Evolutionary conservation across 2,797 vertebrate genomes (phyloP), one percentile per base, ranked within the genome.

Genomic region (Chanos chanos): DNA sequence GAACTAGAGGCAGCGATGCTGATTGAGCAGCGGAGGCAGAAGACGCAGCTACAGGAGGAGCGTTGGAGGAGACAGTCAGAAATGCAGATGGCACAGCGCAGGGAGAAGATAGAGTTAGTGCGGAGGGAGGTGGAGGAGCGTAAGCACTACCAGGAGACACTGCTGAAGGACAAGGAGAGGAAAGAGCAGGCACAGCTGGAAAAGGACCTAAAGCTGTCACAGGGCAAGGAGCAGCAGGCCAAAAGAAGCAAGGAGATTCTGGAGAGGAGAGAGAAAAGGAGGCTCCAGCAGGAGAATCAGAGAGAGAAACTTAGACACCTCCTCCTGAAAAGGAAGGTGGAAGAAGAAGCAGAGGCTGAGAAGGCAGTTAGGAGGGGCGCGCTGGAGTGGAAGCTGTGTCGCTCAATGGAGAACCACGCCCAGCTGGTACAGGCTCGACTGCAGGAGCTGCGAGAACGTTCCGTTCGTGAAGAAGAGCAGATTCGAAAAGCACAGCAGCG

Each of bases 221-320:
- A 10, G 19, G 41, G 77, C 54, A 84, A 58, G 72, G 78, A 83
- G 75, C 41, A 72, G 56, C 79, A 39, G 13, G 85, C 81, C 1
- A 21, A 45, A 31, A 80, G 69, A 44, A 83, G 72, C 66, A 88
- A 64, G 60, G 62, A 52, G 31, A 13, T 41, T 15, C 76, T 66
- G 59, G 66, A 83, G 57, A 28, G 33, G 7, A 76, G 55, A 33
- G 71, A 75, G 30, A 76, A 27, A 68, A 82, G 39, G 37, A 84
- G 74, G 70, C 65, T 85, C 44, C 83, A 69, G 45, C 78, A 86
- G 53, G 78, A 78, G 41, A 90, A 88, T 12, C 73, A 73, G 0
- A 85, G 70, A 16, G 83, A 89, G 54, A 71, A 81, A 1, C 77
- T 92, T 1, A 78, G 81, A 2, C 85, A 89, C 71, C 58, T 87